A percentile compares a stretch with the other conserved stretches of the same genome.
phyloP scores from a whole-genome alignment of 2,113 vertebrate genomes.

The Nipponia nippon region DNA sequence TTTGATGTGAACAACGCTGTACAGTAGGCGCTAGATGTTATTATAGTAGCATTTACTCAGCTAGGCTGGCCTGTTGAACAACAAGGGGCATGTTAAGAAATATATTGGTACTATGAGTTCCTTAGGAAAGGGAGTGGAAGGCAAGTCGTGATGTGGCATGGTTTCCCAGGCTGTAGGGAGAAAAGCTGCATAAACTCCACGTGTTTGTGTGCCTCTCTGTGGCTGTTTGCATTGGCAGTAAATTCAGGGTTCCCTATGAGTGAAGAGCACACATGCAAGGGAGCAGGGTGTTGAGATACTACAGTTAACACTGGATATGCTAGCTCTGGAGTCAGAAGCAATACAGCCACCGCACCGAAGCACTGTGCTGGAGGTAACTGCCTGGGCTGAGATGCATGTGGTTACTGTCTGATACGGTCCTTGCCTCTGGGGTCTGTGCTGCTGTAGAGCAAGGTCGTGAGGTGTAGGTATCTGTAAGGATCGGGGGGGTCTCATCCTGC shows the following conservation, averaged over 20 bases:
- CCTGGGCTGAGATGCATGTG: fast-evolving
- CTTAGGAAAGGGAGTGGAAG: background rate
- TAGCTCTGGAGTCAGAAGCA: background rate
- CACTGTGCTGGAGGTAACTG: background rate
- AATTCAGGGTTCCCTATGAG: background rate
- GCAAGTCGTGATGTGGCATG: background rate
- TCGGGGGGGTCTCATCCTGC: background rate
- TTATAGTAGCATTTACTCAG: background rate
- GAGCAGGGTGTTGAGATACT: background rate
- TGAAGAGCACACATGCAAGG: background rate
- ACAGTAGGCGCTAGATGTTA: background rate
- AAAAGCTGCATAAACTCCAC: background rate
- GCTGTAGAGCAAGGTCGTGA: background rate
- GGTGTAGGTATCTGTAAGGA: background rate
- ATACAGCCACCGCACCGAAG: fast-evolving
- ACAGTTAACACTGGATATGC: background rate
- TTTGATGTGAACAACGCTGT: background rate
- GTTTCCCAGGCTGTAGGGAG: background rate
- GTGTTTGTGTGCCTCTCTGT: background rate
- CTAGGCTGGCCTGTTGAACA: background rate
- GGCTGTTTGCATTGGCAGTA: background rate
- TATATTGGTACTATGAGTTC: background rate
- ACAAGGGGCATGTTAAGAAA: background rate
- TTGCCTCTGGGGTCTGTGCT: background rate
- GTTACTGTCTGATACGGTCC: fast-evolving